Base-by-base conservation (phyloP, 2,113 vertebrate genomes). In the Oryzias woworae region DNA sequence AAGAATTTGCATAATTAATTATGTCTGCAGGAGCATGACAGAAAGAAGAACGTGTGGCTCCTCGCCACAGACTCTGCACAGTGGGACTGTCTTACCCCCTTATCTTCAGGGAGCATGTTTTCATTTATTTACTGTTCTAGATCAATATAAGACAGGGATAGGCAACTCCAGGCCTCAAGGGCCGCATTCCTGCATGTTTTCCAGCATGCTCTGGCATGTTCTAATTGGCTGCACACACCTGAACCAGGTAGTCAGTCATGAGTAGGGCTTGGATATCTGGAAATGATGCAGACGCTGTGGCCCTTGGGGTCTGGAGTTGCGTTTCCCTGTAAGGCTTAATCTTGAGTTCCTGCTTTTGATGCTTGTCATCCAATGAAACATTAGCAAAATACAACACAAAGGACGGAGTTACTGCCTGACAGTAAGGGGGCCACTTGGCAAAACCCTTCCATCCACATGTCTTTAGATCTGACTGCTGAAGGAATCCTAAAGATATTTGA, bases 1-100 rank as follows among this genome's bases (percentile, higher is more conserved):
- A 36, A 50, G 17, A 66, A 85, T 86, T 72, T 77, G 82, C 77
- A 86, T 80, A 52, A 83, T 78, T 77, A 83, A 80, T 75, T 14
- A 26, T 28, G 42, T 65, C 64, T 75, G 75, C 2, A 26, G 50
- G 63, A 67, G 49, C 31, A 20, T 50, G 53, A 51, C 16, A 59
- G 23, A 66, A 58, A 73, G 46, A 59, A 44, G 43, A 72, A 42
- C 56, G 52, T 61, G 71, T 80, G 71, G 73, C n/a, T 52, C 49
- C 45, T 44, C 43, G 48, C 62, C 56, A 69, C 54, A 52, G 16
- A 56, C 58, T 59, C 47, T 20, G 48, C 67, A 54, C 61, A 22
- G 31, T 6, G 1, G 54, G 36, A 42, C 18, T 43, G 60, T 44
- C 71, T 69, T 22, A 72, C 63, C 63, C 48, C 22, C 47, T 71